phyloP scores from a whole-genome alignment of 2,888 invertebrate species.

The Chydorus sphaericus region DNA sequence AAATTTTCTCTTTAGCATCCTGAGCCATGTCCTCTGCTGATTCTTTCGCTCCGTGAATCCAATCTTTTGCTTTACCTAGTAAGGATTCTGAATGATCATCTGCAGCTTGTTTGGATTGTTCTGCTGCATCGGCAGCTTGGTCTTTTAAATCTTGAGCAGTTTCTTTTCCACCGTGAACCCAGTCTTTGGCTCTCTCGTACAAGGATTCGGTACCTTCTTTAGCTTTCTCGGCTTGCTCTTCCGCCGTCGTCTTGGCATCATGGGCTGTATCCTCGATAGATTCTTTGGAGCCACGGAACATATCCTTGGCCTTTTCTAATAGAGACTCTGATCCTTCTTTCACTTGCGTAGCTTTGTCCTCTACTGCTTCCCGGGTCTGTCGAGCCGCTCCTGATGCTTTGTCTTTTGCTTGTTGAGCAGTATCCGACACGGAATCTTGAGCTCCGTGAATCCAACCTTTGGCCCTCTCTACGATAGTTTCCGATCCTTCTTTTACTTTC shows the following conservation, averaged over 20 bases:
- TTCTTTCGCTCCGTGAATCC: neutral
- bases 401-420: constrained; percentile 6
- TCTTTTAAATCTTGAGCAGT: too few relatives aligned
- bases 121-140: neutral
- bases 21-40: neutral
- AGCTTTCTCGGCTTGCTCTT: neutral
- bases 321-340: neutral
- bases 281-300: neutral
- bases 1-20: neutral
- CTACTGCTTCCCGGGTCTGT: neutral
- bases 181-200: neutral
- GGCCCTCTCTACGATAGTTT: neutral
- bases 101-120: neutral
- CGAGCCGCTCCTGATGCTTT: neutral
- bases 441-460: neutral
- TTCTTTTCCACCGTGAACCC: neutral
- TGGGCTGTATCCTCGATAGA: neutral
- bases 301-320: neutral
- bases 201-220: neutral
- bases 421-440: neutral
- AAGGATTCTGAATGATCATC: too few relatives aligned
- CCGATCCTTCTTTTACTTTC: neutral
- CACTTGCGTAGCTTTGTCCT: neutral
- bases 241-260: neutral
- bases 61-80: neutral